Base-by-base conservation (phyloP, 1,140 invertebrate genomes). In the Cyclargus thomasi region DNA sequence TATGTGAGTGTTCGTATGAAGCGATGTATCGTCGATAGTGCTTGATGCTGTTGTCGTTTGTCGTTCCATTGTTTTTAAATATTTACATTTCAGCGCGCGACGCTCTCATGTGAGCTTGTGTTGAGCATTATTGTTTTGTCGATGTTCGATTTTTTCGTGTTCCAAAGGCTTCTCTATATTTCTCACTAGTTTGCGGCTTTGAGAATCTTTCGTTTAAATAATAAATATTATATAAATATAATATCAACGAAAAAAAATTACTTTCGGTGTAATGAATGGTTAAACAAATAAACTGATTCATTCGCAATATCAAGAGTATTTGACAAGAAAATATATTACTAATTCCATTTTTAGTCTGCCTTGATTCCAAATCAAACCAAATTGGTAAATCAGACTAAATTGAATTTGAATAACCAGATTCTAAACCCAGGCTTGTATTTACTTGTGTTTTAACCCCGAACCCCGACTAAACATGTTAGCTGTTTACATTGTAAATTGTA, bases 21-120 rank as follows among this genome's bases (percentile, higher is more conserved):
- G 14, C 10, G 39, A n/a, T 47, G 14, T 47, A 18, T 55, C 18
- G 18, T 55, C 18, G 53, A 55, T 18, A 55, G 53, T 55, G 16
- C 16, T 17, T 20, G 53, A 55, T 7, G 47, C 14, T 53, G 14
- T 53, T 17, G 47, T 53, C 17, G 53, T 55, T 55, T 5, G 39
- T 47, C 1, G 53, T 55, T n/a, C n/a, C 53, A n/a, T 55, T 55
- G 53, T 55, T 55, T 55, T 55, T 55, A 55, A 55, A 55, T 55
- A 55, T 55, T 55, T 55, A 55, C 53, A 55, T 55, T 55, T 20
- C 53, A 55, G 53, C 53, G n/a, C 53, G 53, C 53, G 53, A 8
- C 53, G 7, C 53, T 55, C 53, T 17, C 53, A n/a, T 17, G 17
- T 55, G 16, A 55, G 16, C 7, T n/a, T 17, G 16, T 55, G 53